Conservation (phyloP, 2,113 vertebrate species). For the Pterocles orientalis region DNA sequence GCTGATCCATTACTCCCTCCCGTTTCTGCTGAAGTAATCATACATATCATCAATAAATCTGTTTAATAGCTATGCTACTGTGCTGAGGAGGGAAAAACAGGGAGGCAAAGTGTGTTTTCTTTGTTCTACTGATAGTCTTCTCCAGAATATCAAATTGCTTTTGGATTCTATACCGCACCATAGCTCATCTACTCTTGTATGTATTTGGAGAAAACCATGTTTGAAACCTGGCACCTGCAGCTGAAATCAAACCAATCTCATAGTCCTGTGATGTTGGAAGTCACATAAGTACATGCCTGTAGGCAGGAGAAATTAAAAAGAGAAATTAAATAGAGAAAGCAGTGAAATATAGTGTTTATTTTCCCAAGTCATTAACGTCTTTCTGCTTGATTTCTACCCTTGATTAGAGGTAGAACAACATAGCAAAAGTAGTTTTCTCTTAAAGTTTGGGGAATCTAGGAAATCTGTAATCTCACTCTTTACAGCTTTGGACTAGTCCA, state of each 20-base stretch:
- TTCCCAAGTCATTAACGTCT: neutral
- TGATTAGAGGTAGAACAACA: neutral
- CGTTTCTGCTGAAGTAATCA: neutral
- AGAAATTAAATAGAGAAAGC: neutral
- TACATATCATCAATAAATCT: neutral
- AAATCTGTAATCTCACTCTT: neutral
- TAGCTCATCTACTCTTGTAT: neutral
- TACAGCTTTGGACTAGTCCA: neutral
- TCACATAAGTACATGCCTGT: rapidly evolving
- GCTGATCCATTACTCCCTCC: neutral
- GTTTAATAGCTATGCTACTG: neutral
- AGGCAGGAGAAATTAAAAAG: neutral
- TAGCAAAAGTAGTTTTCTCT: neutral
- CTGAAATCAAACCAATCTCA: neutral
- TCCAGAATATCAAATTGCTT: neutral
- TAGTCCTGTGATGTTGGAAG: neutral
- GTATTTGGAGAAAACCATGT: neutral
- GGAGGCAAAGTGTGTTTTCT: neutral
- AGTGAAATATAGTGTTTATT: neutral
- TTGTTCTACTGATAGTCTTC: neutral
- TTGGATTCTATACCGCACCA: rapidly evolving
- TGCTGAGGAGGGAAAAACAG: neutral
- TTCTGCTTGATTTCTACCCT: neutral
- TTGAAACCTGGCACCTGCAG: neutral
- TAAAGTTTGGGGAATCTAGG: neutral